These are phyloP conservation scores for Elachura formosa DNA, from an alignment of 2,113 vertebrate species.

Conservation along the genomic window DNA sequence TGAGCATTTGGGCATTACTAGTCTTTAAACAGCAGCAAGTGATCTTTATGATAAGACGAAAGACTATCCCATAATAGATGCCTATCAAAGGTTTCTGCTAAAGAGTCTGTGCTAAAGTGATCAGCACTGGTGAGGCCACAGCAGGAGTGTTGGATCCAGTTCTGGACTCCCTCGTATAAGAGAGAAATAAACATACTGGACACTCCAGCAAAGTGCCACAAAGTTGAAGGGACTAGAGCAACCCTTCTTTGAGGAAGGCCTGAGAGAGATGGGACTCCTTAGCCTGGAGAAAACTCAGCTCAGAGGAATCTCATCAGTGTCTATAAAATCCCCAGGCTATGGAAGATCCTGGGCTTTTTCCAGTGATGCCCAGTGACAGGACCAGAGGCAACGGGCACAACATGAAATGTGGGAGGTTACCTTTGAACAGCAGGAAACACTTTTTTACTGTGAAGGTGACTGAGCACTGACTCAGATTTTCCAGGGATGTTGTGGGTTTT, in stretches of 20 bases:
- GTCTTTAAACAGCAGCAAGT: not conserved
- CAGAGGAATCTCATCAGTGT: not conserved
- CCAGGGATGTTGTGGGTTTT: not conserved
- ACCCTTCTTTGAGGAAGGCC: not conserved
- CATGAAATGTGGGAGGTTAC: not conserved
- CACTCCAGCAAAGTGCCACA: not conserved
- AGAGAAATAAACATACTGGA: not conserved
- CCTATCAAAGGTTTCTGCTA: not conserved
- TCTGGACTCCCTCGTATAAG: not conserved
- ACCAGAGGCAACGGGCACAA: not conserved
- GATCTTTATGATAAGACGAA: not conserved
- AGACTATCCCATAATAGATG: not conserved
- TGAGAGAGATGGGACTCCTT: not conserved
- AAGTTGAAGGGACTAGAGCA: not conserved
- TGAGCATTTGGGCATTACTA: not conserved
- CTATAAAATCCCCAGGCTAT: not conserved
- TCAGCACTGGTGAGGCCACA: not conserved
- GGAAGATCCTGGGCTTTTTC: rapidly evolving
- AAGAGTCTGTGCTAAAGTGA: not conserved
- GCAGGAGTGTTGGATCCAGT: not conserved
- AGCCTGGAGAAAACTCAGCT: not conserved
- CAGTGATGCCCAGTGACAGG: not conserved
- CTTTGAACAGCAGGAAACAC: not conserved
- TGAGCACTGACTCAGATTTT: not conserved
- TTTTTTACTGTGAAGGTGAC: not conserved